Base-by-base conservation (phyloP, 2,797 vertebrate genomes). In the Gallinago stenura region DNA sequence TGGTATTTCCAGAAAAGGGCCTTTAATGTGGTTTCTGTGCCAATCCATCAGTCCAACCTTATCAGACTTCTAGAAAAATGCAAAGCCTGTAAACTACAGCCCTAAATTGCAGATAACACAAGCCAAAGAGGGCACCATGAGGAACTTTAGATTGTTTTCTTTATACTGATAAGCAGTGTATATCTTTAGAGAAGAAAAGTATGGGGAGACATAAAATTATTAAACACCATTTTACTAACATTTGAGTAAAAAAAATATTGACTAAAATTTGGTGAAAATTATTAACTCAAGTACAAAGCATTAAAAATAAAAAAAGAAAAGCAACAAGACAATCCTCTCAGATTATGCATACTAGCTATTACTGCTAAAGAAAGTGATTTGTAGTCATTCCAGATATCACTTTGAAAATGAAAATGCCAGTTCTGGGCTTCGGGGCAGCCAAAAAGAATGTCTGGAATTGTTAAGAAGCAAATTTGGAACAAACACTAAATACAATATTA, bases 1-100 rank as follows among this genome's bases (percentile, higher is more conserved):
- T 65, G 60, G n/a, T 60, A 75, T 81, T 96, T 94, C 72, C 65
- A 91, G 81, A 73, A 76, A 91, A 75, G 46, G 45, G 24, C 15
- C 28, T 57, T 81, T 87, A 72, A 58, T 50, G 43, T 7, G 20
- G 31, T 51, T 85, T 65, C 51, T 71, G 37, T 51, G 48, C 68
- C 82, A 85, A 83, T 85, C 57, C n/a, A 85, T 83, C 71, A 93
- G 48, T 26, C 33, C 65, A 81, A 18, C 15, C 54, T 61, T 77
- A 64, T 50, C 80, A 92, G 68, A 68, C 41, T 64, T 89, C 57
- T n/a, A 71, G 53, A 85, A 85, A 85, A 92, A 60, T 58, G n/a
- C 65, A 85, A 85, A 83, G 68, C 33, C 61, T 90, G 62, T 79
- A 89, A 83, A 87, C 61, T 92, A 46, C 61, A 87, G 61, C 15